Conservation (phyloP, 2,888 invertebrate genomes). For the Mechanitis mazaeus region DNA sequence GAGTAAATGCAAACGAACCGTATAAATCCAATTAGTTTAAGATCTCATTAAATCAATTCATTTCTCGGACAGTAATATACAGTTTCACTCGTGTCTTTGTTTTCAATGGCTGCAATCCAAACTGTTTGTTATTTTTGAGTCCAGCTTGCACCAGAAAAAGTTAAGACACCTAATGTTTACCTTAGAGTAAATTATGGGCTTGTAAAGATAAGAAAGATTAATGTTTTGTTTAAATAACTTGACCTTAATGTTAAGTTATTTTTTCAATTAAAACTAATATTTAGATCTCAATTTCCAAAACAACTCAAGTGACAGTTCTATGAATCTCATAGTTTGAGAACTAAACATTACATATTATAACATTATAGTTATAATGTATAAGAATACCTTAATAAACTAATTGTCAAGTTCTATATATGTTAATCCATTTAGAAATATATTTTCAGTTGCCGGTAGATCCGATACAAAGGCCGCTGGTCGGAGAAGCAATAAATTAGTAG, state of each 20-base stretch:
- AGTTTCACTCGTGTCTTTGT: slow-evolving; percentile 58
- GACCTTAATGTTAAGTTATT: slow-evolving; percentile 21
- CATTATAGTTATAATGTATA: slow-evolving; percentile 8
- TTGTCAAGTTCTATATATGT: slow-evolving; percentile 65
- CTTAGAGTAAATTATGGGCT: slow-evolving; percentile 33
- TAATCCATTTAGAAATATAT: slow-evolving; percentile 72
- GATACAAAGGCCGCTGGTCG: slow-evolving; percentile 74
- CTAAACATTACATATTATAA: slow-evolving; percentile 20
- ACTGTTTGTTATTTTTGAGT: slow-evolving; percentile 64
- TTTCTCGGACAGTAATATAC: slow-evolving; percentile 65
- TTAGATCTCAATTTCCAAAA: too few relatives aligned
- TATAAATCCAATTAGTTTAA: slow-evolving; percentile 70
- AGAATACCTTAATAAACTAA: slow-evolving; percentile 46
- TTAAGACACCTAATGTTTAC: slow-evolving; percentile 32
- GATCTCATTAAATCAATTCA: slow-evolving; percentile 71
- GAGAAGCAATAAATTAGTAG: slow-evolving; percentile 73
- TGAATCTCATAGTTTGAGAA: too few relatives aligned
- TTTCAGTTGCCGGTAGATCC: slow-evolving; percentile 67
- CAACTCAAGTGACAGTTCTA: too few relatives aligned
- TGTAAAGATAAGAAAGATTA: slow-evolving; percentile 22
- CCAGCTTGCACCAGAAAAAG: slow-evolving; percentile 48
- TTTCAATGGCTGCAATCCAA: slow-evolving; percentile 68
- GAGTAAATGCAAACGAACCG: slow-evolving; percentile 58
- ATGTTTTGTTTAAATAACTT: slow-evolving; percentile 14
- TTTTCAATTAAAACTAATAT: slow-evolving; percentile 6